Evolutionary conservation across 1,140 invertebrate genomes (phyloP).

Genomic region (Bombus picipes): DNA sequence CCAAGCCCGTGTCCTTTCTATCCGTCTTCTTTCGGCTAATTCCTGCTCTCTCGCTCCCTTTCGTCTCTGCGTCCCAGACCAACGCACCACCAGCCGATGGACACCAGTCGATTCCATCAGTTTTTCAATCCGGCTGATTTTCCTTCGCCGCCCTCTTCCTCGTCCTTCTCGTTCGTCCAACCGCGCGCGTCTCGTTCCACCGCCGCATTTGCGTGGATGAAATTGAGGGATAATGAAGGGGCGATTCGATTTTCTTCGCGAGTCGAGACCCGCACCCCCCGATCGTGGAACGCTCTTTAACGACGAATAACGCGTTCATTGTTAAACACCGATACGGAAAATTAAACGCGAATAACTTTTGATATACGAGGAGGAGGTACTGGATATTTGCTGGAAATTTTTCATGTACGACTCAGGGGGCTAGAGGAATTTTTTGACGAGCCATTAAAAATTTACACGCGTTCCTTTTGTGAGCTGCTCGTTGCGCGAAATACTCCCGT

Average conservation of each 20-base stretch:
- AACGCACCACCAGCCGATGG: neutral
- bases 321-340: neutral
- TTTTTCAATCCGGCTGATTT: slow-evolving; percentile 58
- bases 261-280: neutral
- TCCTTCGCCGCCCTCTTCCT: slow-evolving; percentile 28
- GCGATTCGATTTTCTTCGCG: slow-evolving; percentile 43
- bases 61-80: slow-evolving; percentile 19
- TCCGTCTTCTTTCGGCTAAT: slow-evolving; percentile 6
- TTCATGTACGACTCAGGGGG: neutral
- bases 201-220: slow-evolving; percentile 39
- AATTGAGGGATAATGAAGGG: slow-evolving; percentile 54
- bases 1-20: slow-evolving; percentile 32
- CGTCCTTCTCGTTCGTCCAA: neutral
- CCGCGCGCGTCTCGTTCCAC: neutral
- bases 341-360: slow-evolving; percentile 12
- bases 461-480: neutral
- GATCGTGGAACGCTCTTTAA: neutral
- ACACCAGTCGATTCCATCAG: slow-evolving; percentile 54
- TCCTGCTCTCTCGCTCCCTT: slow-evolving; percentile 12
- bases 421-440: neutral
- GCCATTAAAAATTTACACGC: neutral
- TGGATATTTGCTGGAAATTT: neutral
- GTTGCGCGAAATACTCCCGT: neutral
- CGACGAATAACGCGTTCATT: neutral
- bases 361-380: neutral